A percentile compares a stretch with the other conserved stretches of the same genome.
These are phyloP conservation scores for Carposina sasakii DNA, from an alignment of 1,140 invertebrate genomes.

Conservation along the genomic window DNA sequence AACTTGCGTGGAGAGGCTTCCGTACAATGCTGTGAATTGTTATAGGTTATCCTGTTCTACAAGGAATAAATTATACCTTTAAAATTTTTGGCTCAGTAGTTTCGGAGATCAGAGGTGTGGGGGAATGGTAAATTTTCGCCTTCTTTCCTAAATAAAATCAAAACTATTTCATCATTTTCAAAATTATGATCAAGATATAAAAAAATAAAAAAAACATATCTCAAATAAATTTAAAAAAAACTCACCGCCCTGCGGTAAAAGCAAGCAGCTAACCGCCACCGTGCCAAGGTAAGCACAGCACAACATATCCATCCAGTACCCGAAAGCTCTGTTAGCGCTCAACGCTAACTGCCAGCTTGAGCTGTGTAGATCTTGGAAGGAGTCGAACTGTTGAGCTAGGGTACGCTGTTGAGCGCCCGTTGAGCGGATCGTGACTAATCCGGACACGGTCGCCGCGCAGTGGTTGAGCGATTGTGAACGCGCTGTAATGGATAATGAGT, in stretches of 20 bases:
- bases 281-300: constrained; percentile 78
- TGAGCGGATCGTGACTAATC: constrained; percentile 87
- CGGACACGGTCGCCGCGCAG: constrained; percentile 84
- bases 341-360: constrained; percentile 80
- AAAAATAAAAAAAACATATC: no score
- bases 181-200: no score
- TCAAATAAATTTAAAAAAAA: no score
- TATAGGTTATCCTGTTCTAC: no score
- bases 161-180: no score
- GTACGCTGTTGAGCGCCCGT: constrained; percentile 74
- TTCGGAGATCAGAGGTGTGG: no score
- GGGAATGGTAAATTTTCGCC: no score
- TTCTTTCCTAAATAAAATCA: no score
- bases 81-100: no score
- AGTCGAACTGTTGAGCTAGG: constrained; percentile 77
- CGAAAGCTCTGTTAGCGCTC: constrained; percentile 64
- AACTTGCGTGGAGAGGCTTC: no score
- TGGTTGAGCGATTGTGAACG: constrained; percentile 90
- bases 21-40: no score
- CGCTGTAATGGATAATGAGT: constrained; percentile 65
- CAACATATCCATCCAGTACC: constrained; percentile 76
- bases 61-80: no score
- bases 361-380: constrained; percentile 81
- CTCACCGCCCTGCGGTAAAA: constrained; percentile 56
- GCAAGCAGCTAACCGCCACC: constrained; percentile 75